Base-by-base conservation (phyloP, 2,113 vertebrate species). In the Epinephelus cyanopodus region DNA sequence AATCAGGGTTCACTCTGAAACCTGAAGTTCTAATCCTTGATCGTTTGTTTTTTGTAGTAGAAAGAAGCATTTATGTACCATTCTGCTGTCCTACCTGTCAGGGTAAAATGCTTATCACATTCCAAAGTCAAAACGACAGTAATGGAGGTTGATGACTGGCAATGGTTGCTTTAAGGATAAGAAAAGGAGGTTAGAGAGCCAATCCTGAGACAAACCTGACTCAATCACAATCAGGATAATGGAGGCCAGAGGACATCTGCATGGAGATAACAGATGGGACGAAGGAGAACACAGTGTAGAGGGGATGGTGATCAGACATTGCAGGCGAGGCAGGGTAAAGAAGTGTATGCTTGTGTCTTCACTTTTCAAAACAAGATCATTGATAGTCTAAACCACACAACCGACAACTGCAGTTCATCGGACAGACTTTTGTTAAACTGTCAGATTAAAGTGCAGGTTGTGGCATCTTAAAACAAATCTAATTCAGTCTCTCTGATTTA, bases 121-220 rank as follows among this genome's bases (percentile, higher is more conserved):
- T 17, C 5, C 75, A 85, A 81, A 85, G 76, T 87, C 63, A 78
- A 39, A 82, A 12, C 72, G 8, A 77, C 65, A 27, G 23, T 58
- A 45, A 47, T 37, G 78, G 45, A 72, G 62, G 64, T 27, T 29
- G 52, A 69, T 79, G 70, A 69, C 53, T 3, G 2, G 23, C 42
- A 62, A 19, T 37, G 65, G 42, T 18, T 42, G 12, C 53, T 74
- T 61, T 74, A 71, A 73, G 63, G 63, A 70, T 48, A 62, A 60
- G 19, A 50, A 15, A 48, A 39, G 27, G 14, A 74, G 27, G 48
- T 9, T 54, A 27, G 12, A 50, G 39, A 82, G 60, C 53, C 79
- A 47, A 19, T 58, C 67, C 42, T 56, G 42, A 77, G 83, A 61
- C 53, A 25, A 45, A 52, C 53, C 54, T 50, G 63, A 14, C 76